These are phyloP conservation scores for Dipodomys merriami DNA, from an alignment of 2,113 vertebrate species.

Conservation along the genomic window DNA sequence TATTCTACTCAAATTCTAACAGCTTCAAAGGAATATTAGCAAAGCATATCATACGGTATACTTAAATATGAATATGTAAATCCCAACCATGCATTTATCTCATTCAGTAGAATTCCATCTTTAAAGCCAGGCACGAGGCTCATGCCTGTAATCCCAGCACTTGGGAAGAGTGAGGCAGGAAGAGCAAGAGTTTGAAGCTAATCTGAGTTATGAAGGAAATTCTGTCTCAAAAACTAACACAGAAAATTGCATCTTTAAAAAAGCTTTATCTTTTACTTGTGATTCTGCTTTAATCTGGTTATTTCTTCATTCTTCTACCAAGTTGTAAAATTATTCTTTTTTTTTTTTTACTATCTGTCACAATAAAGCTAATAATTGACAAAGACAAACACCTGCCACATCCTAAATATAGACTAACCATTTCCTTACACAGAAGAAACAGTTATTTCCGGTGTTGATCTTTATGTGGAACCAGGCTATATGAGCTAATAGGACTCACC, in stretches of 20 bases:
- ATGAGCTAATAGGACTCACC: not conserved
- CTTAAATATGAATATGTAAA: conserved; percentile 45
- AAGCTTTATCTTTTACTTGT: conserved; percentile 42
- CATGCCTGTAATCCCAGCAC: too few relatives aligned
- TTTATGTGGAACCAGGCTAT: conserved; percentile 48
- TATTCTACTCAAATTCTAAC: conserved; percentile 40
- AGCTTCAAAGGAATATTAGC: conserved; percentile 46
- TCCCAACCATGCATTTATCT: conserved; percentile 36
- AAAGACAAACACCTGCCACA: conserved; percentile 71
- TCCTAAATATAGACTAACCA: conserved; percentile 81
- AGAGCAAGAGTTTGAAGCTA: not conserved
- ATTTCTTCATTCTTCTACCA: conserved; percentile 56
- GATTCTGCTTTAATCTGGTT: conserved; percentile 39
- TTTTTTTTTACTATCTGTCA: conserved; percentile 43
- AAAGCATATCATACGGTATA: conserved; percentile 31
- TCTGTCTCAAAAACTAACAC: conserved; percentile 18
- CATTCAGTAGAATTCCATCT: conserved; percentile 55
- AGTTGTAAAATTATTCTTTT: conserved; percentile 67
- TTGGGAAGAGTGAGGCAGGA: not conserved
- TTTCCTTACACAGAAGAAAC: conserved; percentile 78
- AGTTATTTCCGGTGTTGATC: conserved; percentile 72
- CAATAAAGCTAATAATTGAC: conserved; percentile 69
- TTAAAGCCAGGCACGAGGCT: too few relatives aligned
- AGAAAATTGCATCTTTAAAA: conserved; percentile 59
- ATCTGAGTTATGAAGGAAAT: conserved; percentile 14